Percentiles rank a stretch among this genome's conserved stretches.
Evolutionary conservation across 53 echinoderm and acorn worm species (phyloP).

Genomic region (Astropecten irregularis): DNA sequence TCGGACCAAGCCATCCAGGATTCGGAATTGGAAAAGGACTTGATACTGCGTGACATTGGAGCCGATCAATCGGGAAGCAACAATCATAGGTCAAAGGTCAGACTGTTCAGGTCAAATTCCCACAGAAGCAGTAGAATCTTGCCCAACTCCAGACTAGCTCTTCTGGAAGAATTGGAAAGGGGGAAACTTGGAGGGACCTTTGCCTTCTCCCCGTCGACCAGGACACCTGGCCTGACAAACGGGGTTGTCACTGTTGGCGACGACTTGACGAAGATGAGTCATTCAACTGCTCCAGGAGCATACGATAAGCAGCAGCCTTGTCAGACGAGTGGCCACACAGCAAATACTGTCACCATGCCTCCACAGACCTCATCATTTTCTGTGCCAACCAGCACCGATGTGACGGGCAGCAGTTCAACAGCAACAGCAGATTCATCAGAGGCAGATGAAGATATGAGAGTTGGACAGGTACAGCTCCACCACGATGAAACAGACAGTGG

Average conservation of each 20-base stretch:
- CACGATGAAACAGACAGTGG: background rate
- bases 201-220: slow-evolving; percentile 17
- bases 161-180: slow-evolving; percentile 5
- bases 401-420: slow-evolving; percentile 35
- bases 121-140: background rate
- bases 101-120: slow-evolving; percentile 24
- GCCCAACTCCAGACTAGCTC: background rate
- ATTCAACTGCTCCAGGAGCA: slow-evolving; percentile 39
- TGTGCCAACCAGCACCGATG: slow-evolving; percentile 19
- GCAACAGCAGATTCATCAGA: slow-evolving; percentile 44
- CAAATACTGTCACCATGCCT: slow-evolving; percentile 29
- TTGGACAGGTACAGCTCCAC: background rate
- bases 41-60: background rate
- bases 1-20: slow-evolving; percentile 28
- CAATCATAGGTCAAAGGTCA: slow-evolving; percentile 41
- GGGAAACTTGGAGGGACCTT: background rate
- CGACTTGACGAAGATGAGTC: slow-evolving; percentile 41
- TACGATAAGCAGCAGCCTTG: slow-evolving; percentile 41
- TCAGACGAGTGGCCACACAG: slow-evolving; percentile 2
- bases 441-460: slow-evolving; percentile 15
- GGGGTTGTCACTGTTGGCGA: slow-evolving; percentile 28
- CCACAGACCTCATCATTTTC: slow-evolving; percentile 38
- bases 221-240: slow-evolving; percentile 37
- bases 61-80: background rate
- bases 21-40: background rate